A percentile compares a stretch with the other conserved stretches of the same genome.
Conservation (phyloP, 2,113 vertebrate species). For the Scomber scombrus region DNA sequence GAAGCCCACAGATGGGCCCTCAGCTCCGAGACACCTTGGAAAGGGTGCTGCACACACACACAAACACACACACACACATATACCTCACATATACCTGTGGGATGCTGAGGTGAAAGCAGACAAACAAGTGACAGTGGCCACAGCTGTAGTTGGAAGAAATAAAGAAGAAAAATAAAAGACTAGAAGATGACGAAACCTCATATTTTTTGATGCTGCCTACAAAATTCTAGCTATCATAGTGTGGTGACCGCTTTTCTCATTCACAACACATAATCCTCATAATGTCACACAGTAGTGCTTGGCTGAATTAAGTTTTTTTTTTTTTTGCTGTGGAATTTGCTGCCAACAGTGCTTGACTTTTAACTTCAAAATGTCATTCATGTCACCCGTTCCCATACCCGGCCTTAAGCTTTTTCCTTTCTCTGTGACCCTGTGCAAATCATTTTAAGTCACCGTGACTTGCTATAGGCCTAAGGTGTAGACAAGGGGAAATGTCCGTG, state of each 20-base stretch:
- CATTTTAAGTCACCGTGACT: constrained; percentile 57
- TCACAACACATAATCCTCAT: constrained; percentile 18
- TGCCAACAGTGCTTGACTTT: constrained; percentile 62
- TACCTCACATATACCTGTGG: constrained; percentile 54
- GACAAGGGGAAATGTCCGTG: constrained; percentile 24
- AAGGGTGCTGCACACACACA: constrained; percentile 29
- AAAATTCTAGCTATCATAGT: background rate
- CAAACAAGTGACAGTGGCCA: constrained; percentile 59
- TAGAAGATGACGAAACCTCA: background rate
- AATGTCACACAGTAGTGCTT: constrained; percentile 33
- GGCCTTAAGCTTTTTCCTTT: constrained; percentile 33
- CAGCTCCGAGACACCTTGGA: constrained; percentile 64
- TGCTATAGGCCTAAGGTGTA: constrained; percentile 35
- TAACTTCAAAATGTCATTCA: constrained; percentile 71
- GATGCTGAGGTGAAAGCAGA: constrained; percentile 48
- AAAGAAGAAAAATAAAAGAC: constrained; percentile 14
- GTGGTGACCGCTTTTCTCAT: constrained; percentile 5
- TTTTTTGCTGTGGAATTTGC: constrained; percentile 18
- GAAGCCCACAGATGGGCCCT: constrained; percentile 79
- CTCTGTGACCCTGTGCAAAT: constrained; percentile 54
- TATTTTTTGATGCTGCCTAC: constrained; percentile 8
- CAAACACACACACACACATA: constrained; percentile 33
- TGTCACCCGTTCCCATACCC: constrained; percentile 47
- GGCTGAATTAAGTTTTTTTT: constrained; percentile 13
- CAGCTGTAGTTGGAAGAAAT: constrained; percentile 49